phyloP scores from a whole-genome alignment of 2,113 vertebrate genomes.

The Lasiurus borealis region DNA sequence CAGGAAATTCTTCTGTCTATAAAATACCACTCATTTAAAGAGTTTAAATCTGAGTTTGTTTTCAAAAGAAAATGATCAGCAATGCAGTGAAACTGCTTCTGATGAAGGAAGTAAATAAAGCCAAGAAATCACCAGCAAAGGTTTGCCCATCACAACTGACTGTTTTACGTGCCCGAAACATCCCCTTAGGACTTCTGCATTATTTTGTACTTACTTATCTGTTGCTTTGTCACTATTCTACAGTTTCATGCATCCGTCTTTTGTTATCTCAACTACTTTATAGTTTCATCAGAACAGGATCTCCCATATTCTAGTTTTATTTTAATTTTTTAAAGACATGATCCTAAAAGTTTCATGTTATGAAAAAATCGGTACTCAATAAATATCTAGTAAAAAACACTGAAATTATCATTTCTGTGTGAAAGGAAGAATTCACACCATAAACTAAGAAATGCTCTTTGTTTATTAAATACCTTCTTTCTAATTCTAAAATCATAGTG shows the following conservation, averaged over 20 bases:
- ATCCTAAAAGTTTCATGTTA: constrained; percentile 20
- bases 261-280: not conserved
- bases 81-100: constrained; percentile 15
- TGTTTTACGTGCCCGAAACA: not conserved
- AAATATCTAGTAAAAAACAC: constrained; percentile 1
- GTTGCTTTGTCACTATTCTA: not conserved
- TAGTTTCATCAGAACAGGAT: not conserved
- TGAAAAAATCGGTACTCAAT: not conserved
- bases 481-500: constrained; percentile 39
- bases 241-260: not conserved
- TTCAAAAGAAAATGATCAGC: constrained; percentile 27
- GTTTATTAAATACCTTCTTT: constrained; percentile 10
- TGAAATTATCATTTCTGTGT: not conserved
- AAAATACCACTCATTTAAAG: constrained; percentile 32
- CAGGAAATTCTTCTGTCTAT: not conserved
- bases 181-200: not conserved
- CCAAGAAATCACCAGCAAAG: not conserved
- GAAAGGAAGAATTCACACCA: constrained; percentile 32
- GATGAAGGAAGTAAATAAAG: constrained; percentile 45
- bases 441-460: not conserved
- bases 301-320: not conserved
- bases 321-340: not conserved
- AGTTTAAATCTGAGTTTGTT: constrained; percentile 49
- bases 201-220: not conserved
- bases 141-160: not conserved